Conservation (phyloP, 2,888 invertebrate species). For the Vesta saturnalis region DNA sequence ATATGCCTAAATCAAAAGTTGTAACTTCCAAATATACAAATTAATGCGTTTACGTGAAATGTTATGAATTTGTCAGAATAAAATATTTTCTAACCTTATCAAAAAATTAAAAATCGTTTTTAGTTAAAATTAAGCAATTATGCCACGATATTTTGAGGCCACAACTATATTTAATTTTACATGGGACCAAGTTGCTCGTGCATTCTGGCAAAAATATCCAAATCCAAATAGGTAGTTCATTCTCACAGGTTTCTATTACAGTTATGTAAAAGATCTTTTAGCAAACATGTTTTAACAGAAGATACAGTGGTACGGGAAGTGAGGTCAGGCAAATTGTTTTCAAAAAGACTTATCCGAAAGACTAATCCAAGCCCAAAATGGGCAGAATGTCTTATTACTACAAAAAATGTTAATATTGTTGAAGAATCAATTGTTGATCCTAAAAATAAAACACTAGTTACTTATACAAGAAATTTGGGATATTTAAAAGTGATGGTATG, state of each 20-base stretch:
- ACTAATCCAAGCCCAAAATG: slow-evolving; percentile 93
- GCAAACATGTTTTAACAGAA: slow-evolving; percentile 92
- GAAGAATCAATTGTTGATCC: slow-evolving; percentile 96
- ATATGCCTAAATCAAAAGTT: neutral
- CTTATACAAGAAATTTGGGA: slow-evolving; percentile 94
- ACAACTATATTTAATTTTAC: slow-evolving; percentile 83
- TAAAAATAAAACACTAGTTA: slow-evolving; percentile 80
- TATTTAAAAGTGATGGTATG: slow-evolving; percentile 91
- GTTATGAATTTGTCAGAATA: too few relatives aligned
- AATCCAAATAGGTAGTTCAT: slow-evolving; percentile 92
- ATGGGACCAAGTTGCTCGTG: slow-evolving; percentile 93
- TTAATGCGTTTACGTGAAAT: neutral
- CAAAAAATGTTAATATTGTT: slow-evolving; percentile 85
- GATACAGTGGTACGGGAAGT: slow-evolving; percentile 88
- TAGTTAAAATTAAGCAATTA: slow-evolving; percentile 59
- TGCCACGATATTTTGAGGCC: slow-evolving; percentile 85
- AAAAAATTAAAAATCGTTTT: slow-evolving; percentile 10
- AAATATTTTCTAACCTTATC: slow-evolving; percentile 24
- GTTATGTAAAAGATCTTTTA: slow-evolving; percentile 59
- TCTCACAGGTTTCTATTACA: slow-evolving; percentile 45
- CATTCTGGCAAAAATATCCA: slow-evolving; percentile 94
- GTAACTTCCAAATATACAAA: neutral
- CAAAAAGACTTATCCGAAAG: slow-evolving; percentile 89
- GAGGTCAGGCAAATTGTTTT: slow-evolving; percentile 81
- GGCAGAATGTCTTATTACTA: slow-evolving; percentile 85